Evolutionary conservation across 35 echinoderm and acorn worm genomes (phyloP).

Genomic region (Apostichopus californicus): DNA sequence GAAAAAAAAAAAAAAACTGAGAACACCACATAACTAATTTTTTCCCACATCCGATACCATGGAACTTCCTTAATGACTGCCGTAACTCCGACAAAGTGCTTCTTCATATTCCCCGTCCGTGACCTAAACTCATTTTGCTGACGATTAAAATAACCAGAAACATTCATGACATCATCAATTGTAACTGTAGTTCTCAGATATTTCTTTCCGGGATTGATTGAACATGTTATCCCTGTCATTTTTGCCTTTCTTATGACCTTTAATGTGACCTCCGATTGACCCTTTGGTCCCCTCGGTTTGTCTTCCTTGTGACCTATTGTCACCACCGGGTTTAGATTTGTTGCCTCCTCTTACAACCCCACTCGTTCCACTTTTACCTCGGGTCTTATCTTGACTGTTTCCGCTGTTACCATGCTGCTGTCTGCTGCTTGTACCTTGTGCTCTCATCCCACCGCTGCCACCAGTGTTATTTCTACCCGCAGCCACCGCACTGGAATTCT

Average conservation of each 20-base stretch:
- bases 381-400: background rate
- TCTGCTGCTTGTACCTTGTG: background rate
- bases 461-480: background rate
- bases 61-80: no score
- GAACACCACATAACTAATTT: no score
- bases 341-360: background rate
- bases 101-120: no score
- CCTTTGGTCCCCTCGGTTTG: background rate
- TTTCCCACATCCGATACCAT: no score
- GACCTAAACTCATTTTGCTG: no score
- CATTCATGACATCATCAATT: background rate
- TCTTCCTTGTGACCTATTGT: background rate
- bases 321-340: background rate
- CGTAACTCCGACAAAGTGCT: no score
- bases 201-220: background rate
- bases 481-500: background rate
- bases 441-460: constrained; percentile 2
- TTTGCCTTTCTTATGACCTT: background rate
- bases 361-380: background rate
- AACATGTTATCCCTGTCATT: background rate
- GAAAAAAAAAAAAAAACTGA: no score
- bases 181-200: constrained; percentile 37
- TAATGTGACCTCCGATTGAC: background rate
- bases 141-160: no score
- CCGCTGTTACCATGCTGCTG: background rate